Evolutionary conservation across 2,888 invertebrate genomes (phyloP), one percentile per base, ranked within the genome.

Genomic region (Nephrotoma appendiculata): DNA sequence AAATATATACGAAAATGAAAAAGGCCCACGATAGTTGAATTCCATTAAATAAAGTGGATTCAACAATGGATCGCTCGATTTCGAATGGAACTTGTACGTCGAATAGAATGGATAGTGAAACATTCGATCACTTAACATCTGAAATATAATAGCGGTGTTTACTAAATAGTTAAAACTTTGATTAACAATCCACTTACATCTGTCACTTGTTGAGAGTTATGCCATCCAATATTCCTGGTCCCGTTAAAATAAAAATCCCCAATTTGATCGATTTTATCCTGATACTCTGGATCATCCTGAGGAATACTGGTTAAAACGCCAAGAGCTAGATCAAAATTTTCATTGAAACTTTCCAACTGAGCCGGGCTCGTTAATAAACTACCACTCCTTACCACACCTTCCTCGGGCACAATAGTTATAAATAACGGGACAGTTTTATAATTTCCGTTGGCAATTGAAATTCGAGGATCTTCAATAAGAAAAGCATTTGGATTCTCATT

Each of bases 61-160:
- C 42, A 90, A 90, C 0, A 88, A 86, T 0, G 88, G 86, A 45
- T 90, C 88, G 0, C 89, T 88, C 0, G 88, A 88, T 44, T 87
- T 71, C 0, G 90, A 87, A 86, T 90, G 90, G 4, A 89, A 86
- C 41, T 88, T 87, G 0, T 91, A 86, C 19, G 89, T 89, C 83
- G 92, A 92, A 87, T 92, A 92, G 0, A 91, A 89, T 0, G 92
- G 92, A 88, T 93, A 92, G 84, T 90, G 89, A 88, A 93, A 93
- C 0, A 91, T 90, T 71, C 93, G 90, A 88, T 93, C 93, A 1
- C 92, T 90, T 84, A 92, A 92, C 48, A 93, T 88, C 93, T 93
- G 88, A 2, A 89, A 52, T 2, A 15, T 2, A 31, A 31, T 31
- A 31, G 31, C 2, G 31, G 31, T 31, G 31, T 31, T 31, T 3